These are phyloP conservation scores for Ypsolopha sequella DNA, from an alignment of 2,888 invertebrate genomes.

Conservation along the genomic window DNA sequence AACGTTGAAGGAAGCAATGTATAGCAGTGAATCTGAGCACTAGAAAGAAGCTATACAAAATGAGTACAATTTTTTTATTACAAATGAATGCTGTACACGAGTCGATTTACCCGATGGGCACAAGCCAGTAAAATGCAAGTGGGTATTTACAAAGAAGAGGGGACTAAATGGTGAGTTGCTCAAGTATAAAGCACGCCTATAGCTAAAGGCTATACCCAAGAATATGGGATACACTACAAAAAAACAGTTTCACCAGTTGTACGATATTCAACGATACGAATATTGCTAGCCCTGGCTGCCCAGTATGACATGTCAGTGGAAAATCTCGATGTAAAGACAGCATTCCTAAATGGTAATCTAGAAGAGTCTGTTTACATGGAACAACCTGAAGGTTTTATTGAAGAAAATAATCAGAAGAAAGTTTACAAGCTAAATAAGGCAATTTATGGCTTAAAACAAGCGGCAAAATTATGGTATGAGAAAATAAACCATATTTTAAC, in stretches of 20 bases:
- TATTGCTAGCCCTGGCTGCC: neutral
- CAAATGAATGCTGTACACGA: neutral
- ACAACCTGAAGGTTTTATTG: neutral
- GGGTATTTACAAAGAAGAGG: conserved; percentile 4
- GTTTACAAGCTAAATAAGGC: conserved; percentile 2
- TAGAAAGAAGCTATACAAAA: neutral
- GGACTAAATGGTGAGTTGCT: conserved; percentile 1
- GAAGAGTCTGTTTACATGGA: conserved; percentile 5
- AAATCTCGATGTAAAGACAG: conserved; percentile 14
- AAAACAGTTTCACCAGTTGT: too few relatives aligned
- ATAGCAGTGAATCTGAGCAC: neutral
- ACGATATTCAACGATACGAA: too few relatives aligned
- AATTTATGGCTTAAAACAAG: conserved; percentile 3
- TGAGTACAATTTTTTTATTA: conserved; percentile 1
- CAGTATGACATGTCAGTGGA: conserved; percentile 7
- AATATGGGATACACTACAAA: too few relatives aligned
- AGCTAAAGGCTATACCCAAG: too few relatives aligned
- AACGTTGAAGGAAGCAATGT: conserved; percentile 1
- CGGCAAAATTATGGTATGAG: conserved; percentile 1
- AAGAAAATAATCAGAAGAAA: neutral
- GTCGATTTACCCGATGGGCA: neutral
- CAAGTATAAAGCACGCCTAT: too few relatives aligned
- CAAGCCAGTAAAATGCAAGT: conserved; percentile 4
- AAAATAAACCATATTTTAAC: neutral
- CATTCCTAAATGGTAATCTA: conserved; percentile 13